These are phyloP conservation scores for Phrynocephalus versicolor DNA, from an alignment of 2,113 vertebrate species.

Conservation along the genomic window DNA sequence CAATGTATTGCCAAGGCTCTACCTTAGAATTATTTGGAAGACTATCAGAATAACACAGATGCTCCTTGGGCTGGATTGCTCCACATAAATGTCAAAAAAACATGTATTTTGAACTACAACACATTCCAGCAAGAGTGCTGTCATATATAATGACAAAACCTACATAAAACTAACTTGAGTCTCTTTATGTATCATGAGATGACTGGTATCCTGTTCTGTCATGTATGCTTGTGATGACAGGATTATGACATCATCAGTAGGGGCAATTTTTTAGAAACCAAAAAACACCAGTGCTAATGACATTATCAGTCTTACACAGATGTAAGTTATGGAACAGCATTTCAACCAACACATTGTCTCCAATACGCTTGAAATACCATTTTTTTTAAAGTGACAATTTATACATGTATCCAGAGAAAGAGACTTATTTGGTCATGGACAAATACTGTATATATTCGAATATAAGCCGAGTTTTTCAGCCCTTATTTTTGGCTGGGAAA, in stretches of 20 bases:
- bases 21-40: neutral
- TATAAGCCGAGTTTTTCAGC: too few relatives aligned
- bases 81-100: neutral
- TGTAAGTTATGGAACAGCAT: too few relatives aligned
- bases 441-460: neutral
- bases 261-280: too few relatives aligned
- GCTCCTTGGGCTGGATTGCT: neutral
- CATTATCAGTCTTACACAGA: too few relatives aligned
- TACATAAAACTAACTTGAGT: neutral
- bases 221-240: too few relatives aligned
- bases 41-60: neutral
- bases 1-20: neutral
- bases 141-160: neutral
- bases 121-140: neutral
- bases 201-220: too few relatives aligned
- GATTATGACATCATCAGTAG: too few relatives aligned
- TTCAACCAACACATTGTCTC: too few relatives aligned
- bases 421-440: neutral
- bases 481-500: too few relatives aligned
- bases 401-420: neutral
- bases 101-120: neutral
- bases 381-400: neutral
- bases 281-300: too few relatives aligned
- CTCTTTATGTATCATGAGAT: neutral
- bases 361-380: neutral